Base-by-base conservation (phyloP, 2,113 vertebrate species). In the Toxotes chatareus region DNA sequence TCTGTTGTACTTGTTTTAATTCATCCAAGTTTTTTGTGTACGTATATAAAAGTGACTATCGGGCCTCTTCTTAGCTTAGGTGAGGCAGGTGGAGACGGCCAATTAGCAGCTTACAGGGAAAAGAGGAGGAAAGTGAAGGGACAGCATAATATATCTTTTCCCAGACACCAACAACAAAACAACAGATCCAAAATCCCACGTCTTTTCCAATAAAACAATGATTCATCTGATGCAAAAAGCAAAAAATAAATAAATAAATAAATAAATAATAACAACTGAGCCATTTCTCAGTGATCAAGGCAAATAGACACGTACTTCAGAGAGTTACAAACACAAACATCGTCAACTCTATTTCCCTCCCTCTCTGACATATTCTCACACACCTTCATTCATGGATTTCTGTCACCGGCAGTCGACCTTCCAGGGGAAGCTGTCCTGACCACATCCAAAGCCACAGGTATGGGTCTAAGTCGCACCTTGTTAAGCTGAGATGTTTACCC, bases 401-500 rank as follows among this genome's bases (percentile, higher is more conserved):
- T 61, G 71, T 80, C 86, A 70, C 71, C 64, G 21, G 56, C 61
- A 3, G 46, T 56, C 27, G 75, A 88, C 78, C 88, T 60, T 80
- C 46, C 72, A 59, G 79, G 16, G 77, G 89, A 89, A 83, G 73
- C 83, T 0, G 0, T 36, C 70, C 60, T 64, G 83, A 90, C 91
- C 91, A 77, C 93, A 89, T 92, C 90, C 89, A 40, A 77, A 89
- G 38, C 90, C 80, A 56, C 92, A 91, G 85, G 91, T 88, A 76
- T 46, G 73, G 71, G 38, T 80, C 82, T 85, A 73, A 85, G 84
- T 92, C 86, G 65, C 86, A 89, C 89, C 89, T 92, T 88, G 80
- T 93, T 91, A 90, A 80, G 73, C 27, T 76, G 80, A 87, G 83
- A 80, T 93, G 92, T 94, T 94, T 92, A 87, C 91, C 89, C 80